These are phyloP conservation scores for Eupithecia exiguata DNA, from an alignment of 2,888 invertebrate genomes.

Conservation along the genomic window DNA sequence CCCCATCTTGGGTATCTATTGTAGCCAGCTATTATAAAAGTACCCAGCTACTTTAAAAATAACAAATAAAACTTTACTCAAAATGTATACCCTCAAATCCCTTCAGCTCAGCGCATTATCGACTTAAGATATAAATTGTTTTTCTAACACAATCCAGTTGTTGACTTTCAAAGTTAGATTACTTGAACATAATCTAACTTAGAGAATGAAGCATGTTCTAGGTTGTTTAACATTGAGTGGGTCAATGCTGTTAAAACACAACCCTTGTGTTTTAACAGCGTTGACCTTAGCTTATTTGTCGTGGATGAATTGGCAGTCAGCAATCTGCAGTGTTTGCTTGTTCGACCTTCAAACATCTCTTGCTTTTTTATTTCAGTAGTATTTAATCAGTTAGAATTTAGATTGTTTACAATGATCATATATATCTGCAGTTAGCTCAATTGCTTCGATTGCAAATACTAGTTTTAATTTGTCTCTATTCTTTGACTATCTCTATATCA, in stretches of 20 bases:
- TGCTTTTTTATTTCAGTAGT: neutral
- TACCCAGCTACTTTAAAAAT: neutral
- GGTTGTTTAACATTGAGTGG: slow-evolving; percentile 10
- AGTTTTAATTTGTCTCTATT: no score
- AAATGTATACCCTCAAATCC: neutral
- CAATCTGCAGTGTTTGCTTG: neutral
- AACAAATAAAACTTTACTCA: neutral
- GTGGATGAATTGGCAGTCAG: neutral
- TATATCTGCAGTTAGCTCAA: no score
- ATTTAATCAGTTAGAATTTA: neutral
- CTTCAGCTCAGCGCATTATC: neutral
- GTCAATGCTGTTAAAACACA: neutral
- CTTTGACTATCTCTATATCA: no score
- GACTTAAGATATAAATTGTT: slow-evolving; percentile 6
- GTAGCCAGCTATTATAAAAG: neutral
- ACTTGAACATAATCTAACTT: slow-evolving; percentile 22
- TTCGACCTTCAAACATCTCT: neutral
- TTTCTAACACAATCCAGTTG: slow-evolving; percentile 15
- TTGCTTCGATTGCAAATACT: no score
- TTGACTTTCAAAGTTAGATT: slow-evolving; percentile 23
- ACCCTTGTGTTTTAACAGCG: no score
- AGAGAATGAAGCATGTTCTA: slow-evolving; percentile 7
- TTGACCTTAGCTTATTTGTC: neutral
- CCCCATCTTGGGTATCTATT: neutral
- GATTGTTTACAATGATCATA: no score